Conservation (phyloP, 2,113 vertebrate species). For the Nesogale talazaci region DNA sequence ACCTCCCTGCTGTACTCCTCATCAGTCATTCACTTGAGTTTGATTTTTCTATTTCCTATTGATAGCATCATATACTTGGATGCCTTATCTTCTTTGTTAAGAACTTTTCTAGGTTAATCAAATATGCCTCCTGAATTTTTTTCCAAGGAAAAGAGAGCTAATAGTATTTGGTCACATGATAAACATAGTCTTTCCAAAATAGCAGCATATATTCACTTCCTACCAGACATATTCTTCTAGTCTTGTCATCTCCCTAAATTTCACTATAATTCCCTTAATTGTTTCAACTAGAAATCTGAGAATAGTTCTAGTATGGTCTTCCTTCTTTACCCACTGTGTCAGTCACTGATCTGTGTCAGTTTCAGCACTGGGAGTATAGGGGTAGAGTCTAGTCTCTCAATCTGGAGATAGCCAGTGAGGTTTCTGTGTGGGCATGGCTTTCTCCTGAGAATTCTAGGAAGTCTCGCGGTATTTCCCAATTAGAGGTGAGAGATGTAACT, state of each 20-base stretch:
- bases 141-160: slow-evolving; percentile 28
- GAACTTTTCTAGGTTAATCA: not conserved
- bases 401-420: no score
- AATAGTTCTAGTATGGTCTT: not conserved
- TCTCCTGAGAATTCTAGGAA: no score
- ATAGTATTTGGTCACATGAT: slow-evolving; percentile 1
- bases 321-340: not conserved
- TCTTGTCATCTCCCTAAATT: slow-evolving; percentile 24
- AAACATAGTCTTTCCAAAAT: slow-evolving; percentile 33
- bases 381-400: no score
- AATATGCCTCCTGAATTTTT: not conserved
- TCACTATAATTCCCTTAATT: slow-evolving; percentile 7
- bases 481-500: no score
- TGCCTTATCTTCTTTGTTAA: slow-evolving; percentile 28
- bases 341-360: no score
- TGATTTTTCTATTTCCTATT: not conserved
- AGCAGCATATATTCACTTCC: slow-evolving; percentile 21
- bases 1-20: not conserved
- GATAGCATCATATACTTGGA: not conserved
- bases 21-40: not conserved
- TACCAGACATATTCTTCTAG: not conserved
- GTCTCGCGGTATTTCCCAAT: no score
- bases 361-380: no score
- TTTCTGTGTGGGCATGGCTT: no score
- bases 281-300: not conserved